phyloP scores from a whole-genome alignment of 1,140 invertebrate species.

The Caenorhabditis elegans region DNA sequence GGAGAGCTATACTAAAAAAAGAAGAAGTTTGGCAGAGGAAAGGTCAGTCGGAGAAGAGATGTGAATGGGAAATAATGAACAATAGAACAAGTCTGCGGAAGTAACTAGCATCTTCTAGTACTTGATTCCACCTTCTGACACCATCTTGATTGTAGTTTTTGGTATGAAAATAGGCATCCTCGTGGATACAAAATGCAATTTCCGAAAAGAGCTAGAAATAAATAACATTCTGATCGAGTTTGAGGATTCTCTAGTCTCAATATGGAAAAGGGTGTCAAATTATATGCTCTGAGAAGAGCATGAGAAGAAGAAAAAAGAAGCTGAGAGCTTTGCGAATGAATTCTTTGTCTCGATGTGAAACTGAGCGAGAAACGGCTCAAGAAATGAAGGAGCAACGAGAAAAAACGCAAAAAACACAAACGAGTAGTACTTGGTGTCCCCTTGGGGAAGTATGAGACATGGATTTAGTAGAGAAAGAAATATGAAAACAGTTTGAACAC shows the following conservation, averaged over 20 bases:
- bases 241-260: background rate
- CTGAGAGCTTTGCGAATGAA: background rate
- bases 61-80: background rate
- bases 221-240: background rate
- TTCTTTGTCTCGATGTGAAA: background rate
- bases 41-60: background rate
- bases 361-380: background rate
- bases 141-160: background rate
- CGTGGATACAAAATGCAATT: background rate
- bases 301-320: too few species aligned
- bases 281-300: background rate
- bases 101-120: background rate
- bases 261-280: background rate
- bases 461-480: background rate
- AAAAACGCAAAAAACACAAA: background rate
- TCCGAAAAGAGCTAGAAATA: background rate
- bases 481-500: slow-evolving; percentile 21
- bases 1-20: background rate
- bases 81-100: background rate
- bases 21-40: background rate
- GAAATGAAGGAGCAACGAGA: background rate
- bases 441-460: background rate
- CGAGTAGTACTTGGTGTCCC: background rate
- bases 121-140: background rate
- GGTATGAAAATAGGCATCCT: too few species aligned